Base-by-base conservation (phyloP, 2,888 invertebrate genomes). In the Silvanus unidentatus region DNA sequence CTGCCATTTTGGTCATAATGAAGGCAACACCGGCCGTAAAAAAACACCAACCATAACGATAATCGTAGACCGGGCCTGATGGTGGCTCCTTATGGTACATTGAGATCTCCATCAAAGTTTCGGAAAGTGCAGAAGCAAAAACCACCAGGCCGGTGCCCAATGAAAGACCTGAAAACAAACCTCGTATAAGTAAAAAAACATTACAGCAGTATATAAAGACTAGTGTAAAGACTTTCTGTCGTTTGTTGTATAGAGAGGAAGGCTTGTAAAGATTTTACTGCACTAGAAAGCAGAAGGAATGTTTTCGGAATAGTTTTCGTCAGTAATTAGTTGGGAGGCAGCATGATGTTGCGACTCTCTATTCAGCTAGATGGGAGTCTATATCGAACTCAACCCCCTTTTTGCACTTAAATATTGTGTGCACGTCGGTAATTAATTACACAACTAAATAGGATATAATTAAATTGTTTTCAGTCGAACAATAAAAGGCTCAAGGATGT, bases 11-110 rank as follows among this genome's bases (percentile, higher is more conserved):
- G n/a, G 77, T 75, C 62, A 78, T 70, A 52, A 78, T 75, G 60
- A 81, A 73, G 39, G 80, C 78, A 42, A 76, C 72, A 29, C 78
- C 77, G 6, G 80, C 80, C 29, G 77, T 73, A 62, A 80, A 77
- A 59, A 80, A 77, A 52, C 80, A 79, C 81, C 80, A 81, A 38
- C 80, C 80, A 64, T 80, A 81, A 41, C 75, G 74, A 65, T 77
- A 78, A 58, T 70, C 68, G 62, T 69, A 72, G 39, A 63, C 49
- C 16, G 69, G 65, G 27, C 62, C 64, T 35, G 63, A 54, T 40
- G 62, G 58, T 34, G 65, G 59, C 46, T 69, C 66, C 51, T 69
- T 71, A 54, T 73, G 69, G 59, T 71, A 73, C 53, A 69, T 63
- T 45, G 67, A 66, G 47, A 68, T 67, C 55, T 79, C 78, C 54